phyloP scores from a whole-genome alignment of 2,888 invertebrate species.

The Caenorhabditis becei region DNA sequence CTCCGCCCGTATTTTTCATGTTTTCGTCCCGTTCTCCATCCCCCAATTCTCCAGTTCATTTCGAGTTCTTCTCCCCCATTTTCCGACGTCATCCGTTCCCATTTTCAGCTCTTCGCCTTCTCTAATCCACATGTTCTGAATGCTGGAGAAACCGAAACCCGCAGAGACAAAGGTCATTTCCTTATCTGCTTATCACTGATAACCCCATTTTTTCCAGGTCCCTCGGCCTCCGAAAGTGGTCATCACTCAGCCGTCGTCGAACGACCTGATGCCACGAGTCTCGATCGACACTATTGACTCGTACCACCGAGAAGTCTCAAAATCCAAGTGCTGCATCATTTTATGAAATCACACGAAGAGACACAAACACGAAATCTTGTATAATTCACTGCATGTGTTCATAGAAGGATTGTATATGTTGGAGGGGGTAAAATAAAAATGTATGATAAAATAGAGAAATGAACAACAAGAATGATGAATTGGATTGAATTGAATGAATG shows the following conservation, averaged over 20 bases:
- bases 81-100: not conserved
- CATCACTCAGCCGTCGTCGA: constrained; percentile 71
- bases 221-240: constrained; percentile 69
- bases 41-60: not conserved
- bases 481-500: not conserved
- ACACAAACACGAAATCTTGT: constrained; percentile 5
- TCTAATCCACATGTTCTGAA: constrained; percentile 43
- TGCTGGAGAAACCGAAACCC: constrained; percentile 52
- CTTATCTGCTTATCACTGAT: not conserved
- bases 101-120: not conserved
- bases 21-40: not conserved
- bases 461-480: constrained; percentile 31
- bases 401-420: constrained; percentile 35
- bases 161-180: constrained; percentile 39
- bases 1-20: not conserved
- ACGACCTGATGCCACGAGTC: constrained; percentile 65
- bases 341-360: constrained; percentile 40
- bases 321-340: constrained; percentile 67
- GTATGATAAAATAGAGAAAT: constrained; percentile 39
- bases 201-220: constrained; percentile 22
- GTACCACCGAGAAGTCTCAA: constrained; percentile 51
- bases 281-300: constrained; percentile 63
- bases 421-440: constrained; percentile 46
- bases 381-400: constrained; percentile 23
- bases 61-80: not conserved